Base-by-base conservation (phyloP, 2,113 vertebrate species). In the Orientallactaga bullata region DNA sequence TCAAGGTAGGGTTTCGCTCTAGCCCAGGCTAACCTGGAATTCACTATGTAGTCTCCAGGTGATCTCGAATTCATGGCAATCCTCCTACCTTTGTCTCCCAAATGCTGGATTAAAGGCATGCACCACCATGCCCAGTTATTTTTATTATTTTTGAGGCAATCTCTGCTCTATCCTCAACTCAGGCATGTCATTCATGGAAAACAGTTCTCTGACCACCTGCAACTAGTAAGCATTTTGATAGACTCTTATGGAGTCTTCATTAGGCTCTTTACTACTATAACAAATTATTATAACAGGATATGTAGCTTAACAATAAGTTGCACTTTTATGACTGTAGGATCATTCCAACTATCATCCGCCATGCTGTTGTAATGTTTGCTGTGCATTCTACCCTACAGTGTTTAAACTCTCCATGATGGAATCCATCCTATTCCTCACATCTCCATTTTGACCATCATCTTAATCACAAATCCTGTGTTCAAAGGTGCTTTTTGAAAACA, bases 401-500 rank as follows among this genome's bases (percentile, higher is more conserved):
- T 68, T 63, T 84, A 74, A 23, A 32, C 73, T 60, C 39, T 32
- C 32, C 10, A n/a, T 21, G 17, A 17, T 32, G 42, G 35, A 91
- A 90, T 58, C 15, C 16, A 88, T 42, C 26, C 15, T 79, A 60
- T 58, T 76, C 74, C 85, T 77, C 66, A 83, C 21, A 77, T 92
- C 23, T 60, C 66, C 9, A 63, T 42, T 85, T 71, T 76, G 79
- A 55, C n/a, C 20, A 13, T 77, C 6, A 71, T 79, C 42, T 92
- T 82, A 60, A 72, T 42, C 30, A 78, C 23, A 80, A 60, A 92
- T 74, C 42, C 23, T 90, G 7, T 68, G 10, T 84, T 90, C 61
- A 88, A 58, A 83, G 17, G 42, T 55, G 37, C 47, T 72, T 90
- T 91, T 85, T 42, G 11, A 78, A 89, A 93, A 92, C 28, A 7